phyloP scores from a whole-genome alignment of 1,140 invertebrate genomes.

The Vanessa atalanta region DNA sequence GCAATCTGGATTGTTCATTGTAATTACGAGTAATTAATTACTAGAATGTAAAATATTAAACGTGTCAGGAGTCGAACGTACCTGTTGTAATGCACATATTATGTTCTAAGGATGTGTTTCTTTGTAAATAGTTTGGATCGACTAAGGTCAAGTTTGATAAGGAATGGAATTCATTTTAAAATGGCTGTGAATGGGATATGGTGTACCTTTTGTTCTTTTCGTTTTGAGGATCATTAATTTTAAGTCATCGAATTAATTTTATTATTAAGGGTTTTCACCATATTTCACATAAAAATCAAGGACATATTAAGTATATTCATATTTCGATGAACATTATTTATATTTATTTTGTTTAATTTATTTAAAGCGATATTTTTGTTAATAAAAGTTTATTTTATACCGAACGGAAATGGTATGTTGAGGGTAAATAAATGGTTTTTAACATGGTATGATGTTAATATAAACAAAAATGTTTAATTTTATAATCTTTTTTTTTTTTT shows the following conservation, averaged over 20 bases:
- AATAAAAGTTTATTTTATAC: no score
- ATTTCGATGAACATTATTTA: background rate
- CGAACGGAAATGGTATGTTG: no score
- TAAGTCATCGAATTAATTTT: background rate
- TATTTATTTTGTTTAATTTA: background rate
- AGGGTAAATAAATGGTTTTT: no score
- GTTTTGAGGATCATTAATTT: constrained; percentile 26
- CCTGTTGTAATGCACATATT: constrained; percentile 41
- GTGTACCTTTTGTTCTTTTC: constrained; percentile 27
- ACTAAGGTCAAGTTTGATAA: background rate
- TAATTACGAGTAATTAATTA: constrained; percentile 8
- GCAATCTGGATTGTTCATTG: background rate
- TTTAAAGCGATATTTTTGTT: background rate
- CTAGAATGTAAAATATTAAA: constrained; percentile 3
- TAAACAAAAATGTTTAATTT: no score
- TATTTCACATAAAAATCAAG: background rate
- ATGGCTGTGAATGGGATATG: constrained; percentile 57
- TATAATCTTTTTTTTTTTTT: no score
- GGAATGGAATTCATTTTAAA: constrained; percentile 46
- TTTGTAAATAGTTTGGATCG: constrained; percentile 22
- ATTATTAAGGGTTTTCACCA: background rate
- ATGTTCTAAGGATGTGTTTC: background rate
- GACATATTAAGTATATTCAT: background rate
- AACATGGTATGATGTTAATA: no score
- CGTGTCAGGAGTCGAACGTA: constrained; percentile 57